Evolutionary conservation across 2,113 vertebrate genomes (phyloP).

Genomic region (Athene noctua): DNA sequence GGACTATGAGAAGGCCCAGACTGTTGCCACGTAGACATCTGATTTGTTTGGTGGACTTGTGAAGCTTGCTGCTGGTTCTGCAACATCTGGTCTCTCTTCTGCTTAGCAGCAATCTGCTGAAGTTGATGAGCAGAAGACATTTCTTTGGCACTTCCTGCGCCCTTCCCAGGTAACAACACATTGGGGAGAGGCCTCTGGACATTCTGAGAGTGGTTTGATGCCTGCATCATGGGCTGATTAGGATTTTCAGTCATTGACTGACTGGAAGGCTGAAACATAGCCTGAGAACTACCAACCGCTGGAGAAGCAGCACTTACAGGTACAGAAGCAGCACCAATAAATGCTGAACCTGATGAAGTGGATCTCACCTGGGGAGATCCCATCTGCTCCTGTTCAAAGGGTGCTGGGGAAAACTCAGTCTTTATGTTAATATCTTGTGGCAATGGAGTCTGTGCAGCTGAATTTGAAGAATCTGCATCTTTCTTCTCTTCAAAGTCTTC

Average conservation of each 20-base stretch:
- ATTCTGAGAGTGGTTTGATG: constrained; percentile 76
- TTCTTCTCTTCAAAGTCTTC: constrained; percentile 95
- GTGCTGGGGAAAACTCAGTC: constrained; percentile 87
- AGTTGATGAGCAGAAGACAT: constrained; percentile 90
- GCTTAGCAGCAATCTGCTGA: constrained; percentile 86
- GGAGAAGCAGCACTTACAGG: constrained; percentile 80
- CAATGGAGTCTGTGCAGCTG: constrained; percentile 74
- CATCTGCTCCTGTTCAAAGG: constrained; percentile 88
- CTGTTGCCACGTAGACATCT: constrained; percentile 84
- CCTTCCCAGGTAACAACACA: constrained; percentile 85
- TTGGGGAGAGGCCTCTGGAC: constrained; percentile 72
- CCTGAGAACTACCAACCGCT: constrained; percentile 74
- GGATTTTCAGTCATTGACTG: constrained; percentile 72
- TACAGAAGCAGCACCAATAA: constrained; percentile 81
- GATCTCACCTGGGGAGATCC: constrained; percentile 87
- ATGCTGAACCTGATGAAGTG: constrained; percentile 81
- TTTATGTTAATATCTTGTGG: constrained; percentile 87
- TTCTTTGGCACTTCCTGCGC: constrained; percentile 83
- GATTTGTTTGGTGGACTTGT: constrained; percentile 73
- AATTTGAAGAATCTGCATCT: constrained; percentile 82
- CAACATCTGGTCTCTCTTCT: constrained; percentile 81
- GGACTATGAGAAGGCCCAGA: constrained; percentile 83
- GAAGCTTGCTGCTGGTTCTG: constrained; percentile 77
- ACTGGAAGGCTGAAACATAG: constrained; percentile 71
- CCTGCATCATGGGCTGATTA: constrained; percentile 71